Evolutionary conservation across 2,888 invertebrate genomes (phyloP).

Genomic region (Octonoba sinensis): DNA sequence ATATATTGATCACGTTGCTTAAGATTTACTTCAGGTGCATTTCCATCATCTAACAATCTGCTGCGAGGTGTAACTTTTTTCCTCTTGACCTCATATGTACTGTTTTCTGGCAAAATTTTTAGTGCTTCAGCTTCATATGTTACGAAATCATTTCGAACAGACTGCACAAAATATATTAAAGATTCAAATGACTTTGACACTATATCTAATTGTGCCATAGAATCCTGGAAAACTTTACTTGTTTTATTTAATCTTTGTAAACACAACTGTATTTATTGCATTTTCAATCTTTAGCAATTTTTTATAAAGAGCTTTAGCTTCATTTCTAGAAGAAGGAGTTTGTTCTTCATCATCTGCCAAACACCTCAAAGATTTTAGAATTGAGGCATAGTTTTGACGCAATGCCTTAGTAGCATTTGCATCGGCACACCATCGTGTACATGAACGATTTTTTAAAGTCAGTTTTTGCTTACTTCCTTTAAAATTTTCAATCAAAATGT

Average conservation of each 20-base stretch:
- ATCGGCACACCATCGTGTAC: slow-evolving; percentile 7
- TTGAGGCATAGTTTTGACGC: slow-evolving; percentile 5
- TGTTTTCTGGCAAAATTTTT: not conserved
- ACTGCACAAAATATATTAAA: slow-evolving; percentile 11
- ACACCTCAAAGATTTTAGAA: slow-evolving; percentile 14
- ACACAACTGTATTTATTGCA: too few species aligned
- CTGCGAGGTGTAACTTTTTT: not conserved
- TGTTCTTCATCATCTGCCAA: not conserved
- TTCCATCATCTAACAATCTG: not conserved
- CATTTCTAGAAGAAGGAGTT: slow-evolving; percentile 18
- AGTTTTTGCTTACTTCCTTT: not conserved
- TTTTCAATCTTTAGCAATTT: too few species aligned
- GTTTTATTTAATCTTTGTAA: slow-evolving; percentile 23
- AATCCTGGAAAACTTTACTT: slow-evolving; percentile 7
- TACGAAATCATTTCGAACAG: slow-evolving; percentile 26
- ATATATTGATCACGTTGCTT: not conserved
- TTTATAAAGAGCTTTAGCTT: too few species aligned
- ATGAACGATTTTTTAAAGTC: slow-evolving; percentile 4
- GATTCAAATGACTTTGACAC: not conserved
- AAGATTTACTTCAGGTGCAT: not conserved
- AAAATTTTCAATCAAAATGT: not conserved
- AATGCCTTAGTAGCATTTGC: slow-evolving; percentile 15
- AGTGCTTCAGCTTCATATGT: too few species aligned
- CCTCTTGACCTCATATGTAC: not conserved
- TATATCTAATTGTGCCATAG: slow-evolving; percentile 13